A percentile compares a stretch with the other conserved stretches of the same genome.
Conservation (phyloP, 2,113 vertebrate genomes). For the Ursus arctos region DNA sequence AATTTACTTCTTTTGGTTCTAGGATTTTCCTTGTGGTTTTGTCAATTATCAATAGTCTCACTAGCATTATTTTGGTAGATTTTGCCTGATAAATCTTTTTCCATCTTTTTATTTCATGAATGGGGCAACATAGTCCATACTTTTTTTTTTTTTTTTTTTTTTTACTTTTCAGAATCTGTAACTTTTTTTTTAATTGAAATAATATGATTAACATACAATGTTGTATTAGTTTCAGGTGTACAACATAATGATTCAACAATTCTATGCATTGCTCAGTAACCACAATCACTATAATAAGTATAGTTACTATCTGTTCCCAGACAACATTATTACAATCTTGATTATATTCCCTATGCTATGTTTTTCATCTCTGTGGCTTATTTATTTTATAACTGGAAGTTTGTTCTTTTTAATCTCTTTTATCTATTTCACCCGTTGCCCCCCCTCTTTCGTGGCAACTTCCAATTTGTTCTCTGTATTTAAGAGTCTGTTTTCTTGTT, state of each 20-base stretch:
- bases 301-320: not conserved
- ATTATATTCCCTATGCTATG: not conserved
- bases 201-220: not conserved
- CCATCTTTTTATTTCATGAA: not conserved
- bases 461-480: not conserved
- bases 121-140: not conserved
- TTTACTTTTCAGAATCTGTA: not conserved
- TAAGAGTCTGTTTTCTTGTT: not conserved
- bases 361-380: not conserved
- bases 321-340: not conserved
- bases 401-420: not conserved
- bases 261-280: not conserved
- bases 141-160: not conserved
- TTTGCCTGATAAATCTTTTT: not conserved
- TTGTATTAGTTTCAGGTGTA: not conserved
- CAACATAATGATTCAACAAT: not conserved
- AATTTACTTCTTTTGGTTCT: not conserved
- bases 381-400: not conserved
- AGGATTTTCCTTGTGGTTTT: not conserved
- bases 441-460: not conserved
- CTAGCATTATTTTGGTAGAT: not conserved
- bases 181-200: not conserved
- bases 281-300: not conserved
- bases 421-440: not conserved
- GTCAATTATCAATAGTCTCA: not conserved